Conservation (phyloP, 2,797 vertebrate species). For the Artibeus jamaicensis region DNA sequence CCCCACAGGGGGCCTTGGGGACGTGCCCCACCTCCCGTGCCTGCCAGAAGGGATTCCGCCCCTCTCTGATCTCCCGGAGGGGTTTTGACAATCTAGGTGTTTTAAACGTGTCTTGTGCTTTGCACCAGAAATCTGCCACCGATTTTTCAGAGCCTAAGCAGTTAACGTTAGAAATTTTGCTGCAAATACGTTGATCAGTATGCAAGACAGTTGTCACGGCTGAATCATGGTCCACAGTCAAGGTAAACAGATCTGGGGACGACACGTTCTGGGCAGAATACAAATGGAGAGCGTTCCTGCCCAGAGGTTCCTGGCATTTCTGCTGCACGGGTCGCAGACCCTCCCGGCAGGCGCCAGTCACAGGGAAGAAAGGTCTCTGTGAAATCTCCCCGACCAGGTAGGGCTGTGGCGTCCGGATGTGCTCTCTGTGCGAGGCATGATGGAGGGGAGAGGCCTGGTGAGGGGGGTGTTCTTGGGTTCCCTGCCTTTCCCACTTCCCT, state of each 20-base stretch:
- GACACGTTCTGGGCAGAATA: constrained; percentile 87
- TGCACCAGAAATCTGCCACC: constrained; percentile 17
- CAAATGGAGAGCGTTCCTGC: constrained; percentile 82
- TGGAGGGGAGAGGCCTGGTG: constrained; percentile 32
- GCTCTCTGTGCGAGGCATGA: constrained; percentile 46
- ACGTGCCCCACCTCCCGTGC: not conserved
- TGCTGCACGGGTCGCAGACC: constrained; percentile 74
- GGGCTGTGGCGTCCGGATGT: constrained; percentile 61
- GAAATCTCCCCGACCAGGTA: constrained; percentile 80
- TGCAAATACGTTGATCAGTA: constrained; percentile 87
- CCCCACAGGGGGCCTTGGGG: not conserved
- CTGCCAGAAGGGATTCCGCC: not conserved
- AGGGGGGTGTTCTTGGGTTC: constrained; percentile 54
- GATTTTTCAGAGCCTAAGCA: constrained; percentile 79
- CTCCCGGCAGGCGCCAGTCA: constrained; percentile 74
- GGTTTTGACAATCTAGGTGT: not conserved
- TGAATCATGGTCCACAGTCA: constrained; percentile 87
- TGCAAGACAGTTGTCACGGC: constrained; percentile 85
- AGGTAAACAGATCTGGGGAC: constrained; percentile 88
- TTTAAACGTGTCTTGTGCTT: not conserved
- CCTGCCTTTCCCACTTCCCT: not conserved
- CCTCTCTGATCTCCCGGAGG: not conserved
- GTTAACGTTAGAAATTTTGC: constrained; percentile 82
- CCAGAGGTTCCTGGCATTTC: constrained; percentile 82
- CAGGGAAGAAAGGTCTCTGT: constrained; percentile 69